A percentile compares a stretch with the other conserved stretches of the same genome.
Evolutionary conservation across 2,888 invertebrate genomes (phyloP).

Genomic region (Drosophila antonietae): DNA sequence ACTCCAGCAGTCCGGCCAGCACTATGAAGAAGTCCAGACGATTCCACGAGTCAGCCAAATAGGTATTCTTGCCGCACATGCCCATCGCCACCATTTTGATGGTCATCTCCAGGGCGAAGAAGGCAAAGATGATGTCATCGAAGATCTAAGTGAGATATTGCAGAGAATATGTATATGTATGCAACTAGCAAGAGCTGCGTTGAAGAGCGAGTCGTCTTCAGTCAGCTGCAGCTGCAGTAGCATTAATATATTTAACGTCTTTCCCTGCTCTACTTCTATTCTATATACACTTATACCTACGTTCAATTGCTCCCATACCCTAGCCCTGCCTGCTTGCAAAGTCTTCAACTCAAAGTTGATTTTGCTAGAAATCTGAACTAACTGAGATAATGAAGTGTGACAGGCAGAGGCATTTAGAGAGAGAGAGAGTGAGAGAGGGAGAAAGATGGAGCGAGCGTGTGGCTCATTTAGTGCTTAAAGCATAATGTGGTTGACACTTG

Average conservation of each 20-base stretch:
- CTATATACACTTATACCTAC: neutral
- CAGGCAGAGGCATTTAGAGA: neutral
- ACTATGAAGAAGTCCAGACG: conserved; percentile 99
- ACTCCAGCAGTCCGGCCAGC: conserved; percentile 95
- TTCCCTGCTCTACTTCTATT: neutral
- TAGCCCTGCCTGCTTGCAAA: neutral
- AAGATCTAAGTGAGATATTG: conserved; percentile 89
- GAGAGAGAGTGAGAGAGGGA: neutral
- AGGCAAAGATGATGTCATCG: conserved; percentile 99
- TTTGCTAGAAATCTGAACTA: conserved; percentile 3
- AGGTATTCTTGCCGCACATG: conserved; percentile 95
- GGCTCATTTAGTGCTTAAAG: conserved; percentile 25
- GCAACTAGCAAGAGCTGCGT: neutral
- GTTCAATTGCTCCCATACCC: neutral
- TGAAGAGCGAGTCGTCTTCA: neutral
- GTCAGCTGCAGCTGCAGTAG: neutral
- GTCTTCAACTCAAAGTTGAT: neutral
- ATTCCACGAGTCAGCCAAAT: conserved; percentile 99
- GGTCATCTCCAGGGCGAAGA: conserved; percentile 98
- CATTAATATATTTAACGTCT: too few relatives aligned
- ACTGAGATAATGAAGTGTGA: conserved; percentile 10
- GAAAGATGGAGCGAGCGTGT: neutral
- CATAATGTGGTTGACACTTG: conserved; percentile 41
- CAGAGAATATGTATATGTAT: neutral
- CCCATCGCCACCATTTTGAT: conserved; percentile 99